phyloP scores from a whole-genome alignment of 1,140 invertebrate species.

The Eumeta japonica region DNA sequence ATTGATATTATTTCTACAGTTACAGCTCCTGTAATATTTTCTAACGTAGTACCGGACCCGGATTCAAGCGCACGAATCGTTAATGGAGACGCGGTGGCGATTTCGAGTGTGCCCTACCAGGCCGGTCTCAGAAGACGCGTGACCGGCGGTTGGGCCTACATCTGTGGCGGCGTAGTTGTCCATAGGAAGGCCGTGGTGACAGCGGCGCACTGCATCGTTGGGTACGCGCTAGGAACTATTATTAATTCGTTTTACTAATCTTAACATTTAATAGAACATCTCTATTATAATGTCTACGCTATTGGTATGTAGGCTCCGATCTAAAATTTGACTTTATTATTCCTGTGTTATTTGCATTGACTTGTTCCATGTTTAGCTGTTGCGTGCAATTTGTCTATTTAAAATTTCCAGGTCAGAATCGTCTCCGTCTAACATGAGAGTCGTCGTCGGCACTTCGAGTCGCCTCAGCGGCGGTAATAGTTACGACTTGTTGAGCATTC shows the following conservation, averaged over 20 bases:
- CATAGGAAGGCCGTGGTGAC: conserved; percentile 24
- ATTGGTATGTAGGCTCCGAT: too few relatives aligned
- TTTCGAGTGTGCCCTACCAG: conserved; percentile 40
- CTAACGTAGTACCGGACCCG: too few relatives aligned
- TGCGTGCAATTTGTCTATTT: too few relatives aligned
- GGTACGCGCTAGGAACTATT: too few relatives aligned
- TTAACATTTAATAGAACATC: too few relatives aligned
- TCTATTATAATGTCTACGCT: too few relatives aligned
- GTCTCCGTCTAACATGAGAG: conserved; percentile 20
- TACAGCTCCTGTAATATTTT: too few relatives aligned
- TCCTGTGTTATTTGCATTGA: too few relatives aligned
- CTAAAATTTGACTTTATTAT: too few relatives aligned
- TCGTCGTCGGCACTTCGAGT: conserved; percentile 29
- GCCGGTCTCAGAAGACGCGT: conserved; percentile 25
- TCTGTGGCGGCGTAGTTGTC: conserved; percentile 42
- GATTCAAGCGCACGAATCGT: conserved; percentile 41
- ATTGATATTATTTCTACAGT: too few relatives aligned
- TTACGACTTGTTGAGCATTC: conserved; percentile 25
- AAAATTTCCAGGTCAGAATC: conserved; percentile 22
- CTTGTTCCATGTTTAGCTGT: too few relatives aligned
- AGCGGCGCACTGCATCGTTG: conserved; percentile 37
- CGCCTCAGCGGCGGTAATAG: conserved; percentile 28
- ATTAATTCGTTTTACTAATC: too few relatives aligned
- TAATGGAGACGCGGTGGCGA: conserved; percentile 34
- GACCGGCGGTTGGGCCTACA: conserved; percentile 28